Base-by-base conservation (phyloP, 2,797 vertebrate genomes). In the Oryzias dopingdopingensis region DNA sequence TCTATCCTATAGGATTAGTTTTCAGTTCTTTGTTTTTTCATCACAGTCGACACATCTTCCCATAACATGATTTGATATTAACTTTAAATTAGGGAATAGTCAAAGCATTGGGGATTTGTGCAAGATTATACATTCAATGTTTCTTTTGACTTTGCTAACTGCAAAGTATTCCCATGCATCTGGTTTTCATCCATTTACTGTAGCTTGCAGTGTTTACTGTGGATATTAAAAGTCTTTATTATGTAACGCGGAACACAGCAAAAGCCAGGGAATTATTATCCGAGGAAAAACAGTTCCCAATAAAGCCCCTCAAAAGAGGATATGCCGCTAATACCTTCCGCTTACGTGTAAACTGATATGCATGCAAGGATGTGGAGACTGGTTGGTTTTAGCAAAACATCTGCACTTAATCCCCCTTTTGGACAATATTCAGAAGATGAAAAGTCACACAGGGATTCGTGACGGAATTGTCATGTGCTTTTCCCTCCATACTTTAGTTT, bases 381-480 rank as follows among this genome's bases (percentile, higher is more conserved):
- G 58, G 74, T 71, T 76, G 63, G 76, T 78, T 85, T 65, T 52
- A 61, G 57, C 37, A 72, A 82, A 81, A 79, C 69, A 82, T 79
- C 56, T 77, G 56, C 65, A 76, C 83, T 82, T 77, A 84, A 87
- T 85, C 68, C 49, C 48, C 67, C 66, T 56, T 58, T 79, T 52
- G 65, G 59, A 37, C 66, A 49, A 62, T 65, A 65, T 74, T 75
- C 49, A 62, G 55, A 76, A 65, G 55, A 76, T 50, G 53, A 63
- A 20, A 73, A 67, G 72, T 50, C 42, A 59, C 41, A 59, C 16
- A 56, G 8, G 59, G 37, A 67, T 48, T 65, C 12, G 44, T 52
- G 24, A 50, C n/a, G 18, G 55, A 63, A 59, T 46, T 18, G 44
- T 41, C 37, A 17, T 73, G 52, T 63, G 7, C 44, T n/a, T 12